Percentiles rank a stretch among this genome's conserved stretches.
Conservation (phyloP, 37 sponge, comb jelly and placozoan species). For the Cladorhizidae sp. region DNA sequence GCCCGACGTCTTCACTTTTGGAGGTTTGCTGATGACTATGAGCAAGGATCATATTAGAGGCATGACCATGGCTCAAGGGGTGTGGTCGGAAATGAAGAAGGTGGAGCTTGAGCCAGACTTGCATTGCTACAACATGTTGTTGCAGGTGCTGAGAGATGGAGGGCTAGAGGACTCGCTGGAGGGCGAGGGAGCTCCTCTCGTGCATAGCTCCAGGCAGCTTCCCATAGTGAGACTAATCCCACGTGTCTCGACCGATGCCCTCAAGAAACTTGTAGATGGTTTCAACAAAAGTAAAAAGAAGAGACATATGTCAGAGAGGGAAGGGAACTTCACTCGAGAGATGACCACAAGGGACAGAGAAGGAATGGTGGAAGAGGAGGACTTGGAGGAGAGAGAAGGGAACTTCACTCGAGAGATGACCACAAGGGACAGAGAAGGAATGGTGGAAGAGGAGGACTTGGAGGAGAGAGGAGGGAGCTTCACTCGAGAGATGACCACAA, state of each 20-base stretch:
- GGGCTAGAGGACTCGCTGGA: constrained; percentile 19
- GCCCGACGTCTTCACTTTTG: constrained; percentile 58
- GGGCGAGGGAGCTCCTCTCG: not conserved
- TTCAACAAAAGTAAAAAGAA: not conserved
- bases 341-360: not conserved
- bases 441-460: not conserved
- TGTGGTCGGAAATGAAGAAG: constrained; percentile 54
- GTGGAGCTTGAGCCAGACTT: constrained; percentile 28
- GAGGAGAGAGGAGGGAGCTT: too few relatives aligned
- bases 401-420: not conserved
- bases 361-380: not conserved
- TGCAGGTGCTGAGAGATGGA: constrained; percentile 53
- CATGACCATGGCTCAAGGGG: constrained; percentile 18
- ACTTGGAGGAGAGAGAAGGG: not conserved
- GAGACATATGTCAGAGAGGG: too few relatives aligned
- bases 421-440: not conserved
- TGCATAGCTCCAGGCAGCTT: not conserved
- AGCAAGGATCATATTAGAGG: constrained; percentile 36
- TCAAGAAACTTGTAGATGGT: too few relatives aligned
- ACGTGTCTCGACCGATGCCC: not conserved
- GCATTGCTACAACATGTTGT: constrained; percentile 41
- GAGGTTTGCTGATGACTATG: constrained; percentile 39
- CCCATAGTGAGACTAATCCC: not conserved
- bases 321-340: too few relatives aligned
- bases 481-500: not conserved